phyloP scores from a whole-genome alignment of 2,888 invertebrate species.

The Coleophora deauratella region DNA sequence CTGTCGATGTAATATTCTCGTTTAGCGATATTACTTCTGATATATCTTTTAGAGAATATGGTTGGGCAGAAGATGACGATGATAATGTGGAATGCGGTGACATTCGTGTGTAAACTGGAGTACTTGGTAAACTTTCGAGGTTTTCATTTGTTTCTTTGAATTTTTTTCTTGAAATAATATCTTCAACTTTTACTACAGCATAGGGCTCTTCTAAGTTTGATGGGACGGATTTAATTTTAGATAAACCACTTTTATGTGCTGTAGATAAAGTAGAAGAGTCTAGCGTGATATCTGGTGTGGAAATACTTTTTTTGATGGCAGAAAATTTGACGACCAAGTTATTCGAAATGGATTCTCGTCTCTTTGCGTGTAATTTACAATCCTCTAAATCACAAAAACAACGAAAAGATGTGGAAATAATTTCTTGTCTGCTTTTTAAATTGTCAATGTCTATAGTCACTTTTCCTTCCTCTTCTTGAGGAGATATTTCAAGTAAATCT shows the following conservation, averaged over 20 bases:
- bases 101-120: slow-evolving; percentile 42
- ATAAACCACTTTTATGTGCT: slow-evolving; percentile 29
- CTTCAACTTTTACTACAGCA: slow-evolving; percentile 43
- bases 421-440: slow-evolving; percentile 38
- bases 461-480: slow-evolving; percentile 34
- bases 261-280: slow-evolving; percentile 45
- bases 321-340: slow-evolving; percentile 59
- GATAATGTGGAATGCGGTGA: slow-evolving; percentile 45
- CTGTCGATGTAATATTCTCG: slow-evolving; percentile 43
- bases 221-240: slow-evolving; percentile 55
- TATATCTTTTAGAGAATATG: slow-evolving; percentile 62
- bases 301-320: slow-evolving; percentile 60
- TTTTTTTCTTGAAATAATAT: slow-evolving; percentile 38
- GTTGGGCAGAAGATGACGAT: slow-evolving; percentile 43
- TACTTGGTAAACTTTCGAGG: slow-evolving; percentile 11
- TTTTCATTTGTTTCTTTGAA: slow-evolving; percentile 18
- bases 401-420: slow-evolving; percentile 49
- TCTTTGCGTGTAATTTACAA: slow-evolving; percentile 50
- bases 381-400: slow-evolving; percentile 59
- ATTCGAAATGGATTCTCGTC: slow-evolving; percentile 33
- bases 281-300: slow-evolving; percentile 61
- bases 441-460: slow-evolving; percentile 46
- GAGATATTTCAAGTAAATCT: slow-evolving; percentile 46
- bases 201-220: slow-evolving; percentile 54
- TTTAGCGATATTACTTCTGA: slow-evolving; percentile 56